A percentile compares a stretch with the other conserved stretches of the same genome.
These are phyloP conservation scores for Ladona fulva DNA, from an alignment of 1,140 invertebrate species.

Conservation along the genomic window DNA sequence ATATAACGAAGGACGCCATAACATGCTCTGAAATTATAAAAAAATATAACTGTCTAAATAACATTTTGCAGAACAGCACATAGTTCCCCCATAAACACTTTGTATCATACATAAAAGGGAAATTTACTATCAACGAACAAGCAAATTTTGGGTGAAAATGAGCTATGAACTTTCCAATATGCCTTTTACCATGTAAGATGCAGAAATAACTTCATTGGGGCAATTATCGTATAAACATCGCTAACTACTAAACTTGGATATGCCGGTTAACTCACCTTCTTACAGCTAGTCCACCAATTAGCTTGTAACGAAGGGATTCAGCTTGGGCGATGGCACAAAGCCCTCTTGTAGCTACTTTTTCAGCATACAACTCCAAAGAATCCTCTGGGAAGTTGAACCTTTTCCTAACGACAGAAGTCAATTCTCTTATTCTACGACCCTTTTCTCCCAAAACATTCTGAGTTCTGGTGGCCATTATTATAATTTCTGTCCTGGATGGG, in stretches of 20 bases:
- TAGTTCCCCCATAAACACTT: too few relatives aligned
- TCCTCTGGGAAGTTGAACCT: constrained; percentile 92
- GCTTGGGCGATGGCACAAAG: constrained; percentile 99
- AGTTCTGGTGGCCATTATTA: constrained; percentile 98
- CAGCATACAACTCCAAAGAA: constrained; percentile 90
- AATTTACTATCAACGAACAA: too few relatives aligned
- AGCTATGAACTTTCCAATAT: too few relatives aligned
- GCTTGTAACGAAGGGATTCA: constrained; percentile 95
- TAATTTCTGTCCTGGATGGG: constrained; percentile 89
- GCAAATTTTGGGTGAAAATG: too few relatives aligned
- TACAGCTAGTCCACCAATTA: constrained; percentile 89
- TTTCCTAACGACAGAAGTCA: constrained; percentile 97
- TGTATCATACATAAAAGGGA: too few relatives aligned
- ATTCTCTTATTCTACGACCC: constrained; percentile 85
- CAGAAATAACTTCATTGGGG: too few relatives aligned
- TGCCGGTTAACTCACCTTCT: constrained; percentile 45
- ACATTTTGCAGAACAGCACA: too few relatives aligned
- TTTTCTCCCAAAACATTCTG: constrained; percentile 96
- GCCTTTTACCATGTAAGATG: too few relatives aligned
- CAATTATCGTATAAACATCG: too few relatives aligned
- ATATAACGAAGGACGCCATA: constrained; percentile 99
- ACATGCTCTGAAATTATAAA: constrained; percentile 62
- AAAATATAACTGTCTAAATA: background rate
- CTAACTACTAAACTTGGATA: too few relatives aligned
- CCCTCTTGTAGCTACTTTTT: constrained; percentile 96